Conservation (phyloP, 2,797 vertebrate genomes). For the Pipistrellus kuhlii region DNA sequence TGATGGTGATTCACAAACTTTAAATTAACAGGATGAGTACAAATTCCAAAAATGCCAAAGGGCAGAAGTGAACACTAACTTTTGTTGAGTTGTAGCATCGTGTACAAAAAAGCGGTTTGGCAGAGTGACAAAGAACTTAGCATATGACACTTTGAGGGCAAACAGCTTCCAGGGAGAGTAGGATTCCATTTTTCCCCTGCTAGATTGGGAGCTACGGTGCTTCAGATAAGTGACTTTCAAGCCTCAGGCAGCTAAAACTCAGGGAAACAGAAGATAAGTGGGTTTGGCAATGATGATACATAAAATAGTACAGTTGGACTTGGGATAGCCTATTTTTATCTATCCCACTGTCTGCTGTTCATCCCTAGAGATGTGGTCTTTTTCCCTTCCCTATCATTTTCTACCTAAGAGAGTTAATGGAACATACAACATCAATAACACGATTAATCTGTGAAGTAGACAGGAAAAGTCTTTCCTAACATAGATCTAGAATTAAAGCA, state of each 20-base stretch:
- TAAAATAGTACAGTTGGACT: constrained; percentile 34
- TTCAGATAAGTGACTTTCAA: constrained; percentile 60
- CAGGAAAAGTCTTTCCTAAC: not conserved
- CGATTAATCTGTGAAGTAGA: constrained; percentile 26
- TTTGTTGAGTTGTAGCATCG: constrained; percentile 36
- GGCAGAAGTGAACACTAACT: constrained; percentile 36
- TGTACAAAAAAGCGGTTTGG: constrained; percentile 17
- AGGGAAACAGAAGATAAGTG: constrained; percentile 67
- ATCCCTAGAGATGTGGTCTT: constrained; percentile 41
- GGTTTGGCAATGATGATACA: constrained; percentile 52
- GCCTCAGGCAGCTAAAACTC: constrained; percentile 58
- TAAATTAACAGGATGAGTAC: constrained; percentile 58
- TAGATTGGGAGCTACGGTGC: not conserved
- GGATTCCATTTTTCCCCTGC: not conserved
- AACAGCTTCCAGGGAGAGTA: constrained; percentile 35
- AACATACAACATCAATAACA: constrained; percentile 48
- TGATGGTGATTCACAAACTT: constrained; percentile 58
- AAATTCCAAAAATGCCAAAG: constrained; percentile 55
- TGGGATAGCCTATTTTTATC: constrained; percentile 63
- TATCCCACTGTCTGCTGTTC: not conserved
- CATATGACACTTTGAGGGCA: constrained; percentile 69
- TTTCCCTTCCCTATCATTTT: constrained; percentile 49
- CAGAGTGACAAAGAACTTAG: constrained; percentile 68
- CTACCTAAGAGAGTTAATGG: constrained; percentile 41
- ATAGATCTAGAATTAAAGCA: constrained; percentile 24